Conservation (phyloP, 1,140 invertebrate species). For the Lethocerus indicus region DNA sequence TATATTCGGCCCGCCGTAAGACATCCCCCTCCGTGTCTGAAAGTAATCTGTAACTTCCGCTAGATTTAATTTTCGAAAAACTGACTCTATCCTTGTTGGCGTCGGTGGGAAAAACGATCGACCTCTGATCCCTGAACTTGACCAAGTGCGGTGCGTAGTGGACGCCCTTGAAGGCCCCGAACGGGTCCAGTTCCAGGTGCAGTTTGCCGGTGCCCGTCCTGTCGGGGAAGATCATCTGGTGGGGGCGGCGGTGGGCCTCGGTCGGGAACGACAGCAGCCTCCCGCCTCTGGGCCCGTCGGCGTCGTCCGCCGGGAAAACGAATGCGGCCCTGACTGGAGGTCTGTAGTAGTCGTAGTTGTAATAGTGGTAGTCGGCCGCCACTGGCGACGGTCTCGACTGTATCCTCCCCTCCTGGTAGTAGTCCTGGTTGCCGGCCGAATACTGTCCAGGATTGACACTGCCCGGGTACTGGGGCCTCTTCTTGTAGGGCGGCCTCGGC, state of each 20-base stretch:
- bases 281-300: slow-evolving; percentile 8
- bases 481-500: background rate
- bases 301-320: slow-evolving; percentile 2
- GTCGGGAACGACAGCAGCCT: background rate
- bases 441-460: background rate
- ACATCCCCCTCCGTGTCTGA: background rate
- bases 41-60: background rate
- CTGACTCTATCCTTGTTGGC: background rate
- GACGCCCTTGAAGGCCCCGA: background rate
- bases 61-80: too few relatives aligned
- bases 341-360: background rate
- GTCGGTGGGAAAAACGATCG: slow-evolving; percentile 6
- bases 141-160: slow-evolving; percentile 3
- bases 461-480: too few relatives aligned
- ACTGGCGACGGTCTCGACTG: slow-evolving; percentile 8
- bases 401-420: slow-evolving; percentile 11
- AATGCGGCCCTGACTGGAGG: background rate
- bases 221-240: slow-evolving; percentile 19
- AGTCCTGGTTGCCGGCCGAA: slow-evolving; percentile 8
- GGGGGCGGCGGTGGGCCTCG: background rate
- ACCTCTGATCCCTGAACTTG: slow-evolving; percentile 12
- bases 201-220: slow-evolving; percentile 20
- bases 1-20: background rate
- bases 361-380: background rate
- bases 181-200: slow-evolving; percentile 13